Evolutionary conservation across 1,140 invertebrate species (phyloP).

Genomic region (Procambarus virginalis): DNA sequence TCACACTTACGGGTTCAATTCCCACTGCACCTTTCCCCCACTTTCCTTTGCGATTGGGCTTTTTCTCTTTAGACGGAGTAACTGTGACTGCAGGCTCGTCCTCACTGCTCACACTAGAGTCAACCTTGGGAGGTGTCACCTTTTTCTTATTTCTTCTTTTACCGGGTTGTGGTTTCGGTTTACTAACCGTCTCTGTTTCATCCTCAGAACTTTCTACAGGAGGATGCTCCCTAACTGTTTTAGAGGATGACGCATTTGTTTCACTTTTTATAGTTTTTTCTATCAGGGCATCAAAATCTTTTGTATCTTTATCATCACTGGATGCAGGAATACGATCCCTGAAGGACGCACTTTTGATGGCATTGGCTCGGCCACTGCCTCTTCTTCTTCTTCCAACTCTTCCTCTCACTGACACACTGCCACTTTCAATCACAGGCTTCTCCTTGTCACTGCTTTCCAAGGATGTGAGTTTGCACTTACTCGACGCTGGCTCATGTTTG

Average conservation of each 20-base stretch:
- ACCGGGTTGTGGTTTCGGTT: constrained; percentile 71
- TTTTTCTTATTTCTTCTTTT: constrained; percentile 71
- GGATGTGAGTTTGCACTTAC: constrained; percentile 32
- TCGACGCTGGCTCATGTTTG: constrained; percentile 29
- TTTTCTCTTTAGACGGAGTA: constrained; percentile 73
- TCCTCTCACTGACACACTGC: constrained; percentile 25
- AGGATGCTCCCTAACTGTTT: constrained; percentile 26
- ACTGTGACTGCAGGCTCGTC: constrained; percentile 47
- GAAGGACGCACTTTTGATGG: constrained; percentile 34
- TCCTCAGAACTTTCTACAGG: constrained; percentile 60
- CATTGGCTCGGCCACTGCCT: constrained; percentile 38
- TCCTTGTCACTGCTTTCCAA: constrained; percentile 33
- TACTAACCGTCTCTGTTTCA: constrained; percentile 35
- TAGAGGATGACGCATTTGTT: constrained; percentile 43
- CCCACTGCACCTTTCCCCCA: constrained; percentile 12
- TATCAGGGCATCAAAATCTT: constrained; percentile 66
- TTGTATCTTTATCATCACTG: constrained; percentile 45
- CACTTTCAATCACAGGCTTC: constrained; percentile 5
- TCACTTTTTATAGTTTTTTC: constrained; percentile 46
- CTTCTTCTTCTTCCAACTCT: constrained; percentile 39
- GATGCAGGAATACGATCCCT: constrained; percentile 10
- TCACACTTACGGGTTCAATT: constrained; percentile 2
- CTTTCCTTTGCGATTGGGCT: constrained; percentile 62
- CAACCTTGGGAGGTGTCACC: constrained; percentile 58
- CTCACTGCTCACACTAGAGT: constrained; percentile 64